Evolutionary conservation across 2,888 invertebrate genomes (phyloP).

Genomic region (Nasonovia ribisnigri): DNA sequence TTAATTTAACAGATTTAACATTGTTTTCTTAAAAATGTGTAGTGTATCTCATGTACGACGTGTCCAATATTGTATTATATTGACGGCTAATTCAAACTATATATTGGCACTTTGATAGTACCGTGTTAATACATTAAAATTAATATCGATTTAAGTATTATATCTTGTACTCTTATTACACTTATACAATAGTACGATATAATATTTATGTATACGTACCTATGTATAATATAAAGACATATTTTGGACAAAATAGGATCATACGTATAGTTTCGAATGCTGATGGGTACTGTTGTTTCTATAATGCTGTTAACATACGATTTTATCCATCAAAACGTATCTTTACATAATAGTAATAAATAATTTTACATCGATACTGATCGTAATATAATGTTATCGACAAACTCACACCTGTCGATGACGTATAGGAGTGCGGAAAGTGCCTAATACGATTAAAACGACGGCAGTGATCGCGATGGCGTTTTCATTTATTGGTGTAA

Average conservation of each 20-base stretch:
- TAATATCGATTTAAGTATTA: background rate
- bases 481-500: slow-evolving; percentile 7
- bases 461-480: background rate
- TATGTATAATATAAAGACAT: too few species aligned
- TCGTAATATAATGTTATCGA: background rate
- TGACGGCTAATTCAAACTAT: background rate
- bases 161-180: background rate
- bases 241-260: too few species aligned
- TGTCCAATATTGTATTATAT: background rate
- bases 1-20: background rate
- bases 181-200: background rate
- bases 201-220: background rate
- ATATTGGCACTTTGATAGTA: background rate
- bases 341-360: background rate
- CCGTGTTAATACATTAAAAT: background rate
- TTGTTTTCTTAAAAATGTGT: background rate
- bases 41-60: background rate
- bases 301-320: background rate
- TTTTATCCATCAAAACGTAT: background rate
- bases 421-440: background rate
- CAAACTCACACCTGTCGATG: background rate
- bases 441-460: background rate
- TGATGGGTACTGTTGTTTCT: background rate
- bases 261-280: background rate
- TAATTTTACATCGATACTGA: background rate